Conservation (phyloP, 2,113 vertebrate species). For the Heterotilapia buettikoferi region DNA sequence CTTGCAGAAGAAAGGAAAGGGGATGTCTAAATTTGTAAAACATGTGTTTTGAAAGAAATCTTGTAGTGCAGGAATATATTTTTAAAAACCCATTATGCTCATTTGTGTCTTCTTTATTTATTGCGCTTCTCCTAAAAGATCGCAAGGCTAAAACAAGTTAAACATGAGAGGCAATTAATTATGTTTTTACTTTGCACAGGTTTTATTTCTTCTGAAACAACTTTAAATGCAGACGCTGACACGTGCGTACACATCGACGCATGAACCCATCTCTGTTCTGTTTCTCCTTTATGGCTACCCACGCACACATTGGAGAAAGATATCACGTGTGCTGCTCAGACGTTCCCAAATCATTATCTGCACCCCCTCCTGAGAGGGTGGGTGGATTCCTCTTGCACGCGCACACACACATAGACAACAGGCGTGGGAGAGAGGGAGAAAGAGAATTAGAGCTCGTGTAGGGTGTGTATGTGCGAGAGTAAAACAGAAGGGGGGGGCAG, state of each 20-base stretch:
- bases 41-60: not conserved
- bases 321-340: conserved; percentile 55
- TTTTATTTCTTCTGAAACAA: not conserved
- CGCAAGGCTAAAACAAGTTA: not conserved
- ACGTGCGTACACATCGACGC: not conserved
- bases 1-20: not conserved
- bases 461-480: conserved; percentile 28
- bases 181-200: not conserved
- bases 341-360: conserved; percentile 70
- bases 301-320: conserved; percentile 54
- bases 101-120: not conserved
- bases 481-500: not conserved
- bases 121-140: not conserved
- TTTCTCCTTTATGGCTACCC: conserved; percentile 53
- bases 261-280: not conserved
- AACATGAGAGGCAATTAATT: not conserved
- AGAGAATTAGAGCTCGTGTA: conserved; percentile 28
- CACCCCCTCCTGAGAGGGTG: conserved; percentile 67
- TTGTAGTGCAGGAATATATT: not conserved
- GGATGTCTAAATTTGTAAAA: not conserved
- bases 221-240: not conserved
- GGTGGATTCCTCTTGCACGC: conserved; percentile 53
- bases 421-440: conserved; percentile 52
- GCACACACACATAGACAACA: conserved; percentile 42
- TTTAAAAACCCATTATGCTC: not conserved